Base-by-base conservation (phyloP, 2,888 invertebrate genomes). In the Chymomyza procnemis region DNA sequence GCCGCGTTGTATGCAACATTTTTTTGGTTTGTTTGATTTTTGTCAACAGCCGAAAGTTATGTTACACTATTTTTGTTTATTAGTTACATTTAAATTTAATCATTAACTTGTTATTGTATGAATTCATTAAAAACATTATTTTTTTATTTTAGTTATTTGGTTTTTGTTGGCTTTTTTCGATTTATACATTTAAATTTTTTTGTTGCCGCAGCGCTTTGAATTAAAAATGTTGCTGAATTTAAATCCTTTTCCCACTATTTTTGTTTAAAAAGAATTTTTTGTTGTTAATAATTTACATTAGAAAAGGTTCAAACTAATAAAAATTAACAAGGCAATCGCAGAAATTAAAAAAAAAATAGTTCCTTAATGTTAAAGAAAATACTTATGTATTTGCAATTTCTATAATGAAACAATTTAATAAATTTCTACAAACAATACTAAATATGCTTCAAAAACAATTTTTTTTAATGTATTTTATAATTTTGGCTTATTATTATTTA, bases 161-260 rank as follows among this genome's bases (percentile, higher is more conserved):
- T 54, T 50, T 6, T 26, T 46, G 19, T 30, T 58, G n/a, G 2
- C 5, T 48, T 58, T 12, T 16, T 47, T 41, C 63, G 58, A 52
- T 69, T 57, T 63, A 47, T 4, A 6, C 19, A 19, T 67, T 69
- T 54, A 68, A 61, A 66, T 52, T 55, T 46, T 66, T 79, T 79
- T 26, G 79, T 82, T 83, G 85, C 87, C 85, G 87, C 87, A 83
- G 87, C 85, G 82, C 82, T 78, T 73, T 21, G 48, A 22, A 12
- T 14, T 50, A 4, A 50, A 50, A 4, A 26, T 26, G 1, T 26
- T 26, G 26, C 0, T 48, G n/a, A 48, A 12, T 48, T 48, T 2
- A 48, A 48, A 12, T 52, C 22, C 22, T 54, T 19, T 50, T 50
- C 1, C 21, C 21, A 54, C 54, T 48, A 5, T 48, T 48, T 50